Base-by-base conservation (phyloP, 2,113 vertebrate species). In the Labrus mixtus region DNA sequence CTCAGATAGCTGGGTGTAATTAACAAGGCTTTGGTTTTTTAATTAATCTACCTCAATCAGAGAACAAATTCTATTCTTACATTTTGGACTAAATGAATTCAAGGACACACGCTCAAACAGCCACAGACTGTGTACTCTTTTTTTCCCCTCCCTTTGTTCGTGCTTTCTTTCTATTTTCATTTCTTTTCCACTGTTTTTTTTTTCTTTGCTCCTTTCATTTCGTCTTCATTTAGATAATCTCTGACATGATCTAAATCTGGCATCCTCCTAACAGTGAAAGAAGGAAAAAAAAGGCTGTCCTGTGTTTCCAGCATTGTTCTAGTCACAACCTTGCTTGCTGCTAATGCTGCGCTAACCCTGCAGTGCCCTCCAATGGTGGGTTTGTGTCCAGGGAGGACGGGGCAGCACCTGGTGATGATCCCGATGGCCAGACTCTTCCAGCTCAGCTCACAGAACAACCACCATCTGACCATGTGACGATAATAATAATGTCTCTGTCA, bases 391-490 rank as follows among this genome's bases (percentile, higher is more conserved):
- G 41, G 59, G 45, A 78, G 70, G 70, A 70, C 16, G n/a, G 20
- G 67, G 72, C 77, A 83, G 84, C 84, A 90, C 89, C 87, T 90
- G 87, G 84, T 73, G 81, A 88, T 74, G 66, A 36, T 82, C 81
- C 86, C 76, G 19, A 81, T 79, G 85, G 85, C 85, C 92, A 87
- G 85, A 84, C 73, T 78, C 50, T 73, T 85, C 82, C 91, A 94
- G 90, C 91, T 95, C 91, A 94, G 89, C 70, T 87, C 75, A 20
- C 58, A 90, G 89, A 91, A 90, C 84, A 88, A 86, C 89, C 87
- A 83, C 89, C 86, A 87, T 87, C 83, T 89, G 89, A 91, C 90
- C 92, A 93, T 91, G 88, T 93, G 90, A 93, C 72, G 46, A 69
- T 75, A 76, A 81, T 84, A 86, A 82, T 84, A 82, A 89, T 87